These are phyloP conservation scores for Acrocephalus arundinaceus DNA, from an alignment of 2,113 vertebrate species.

Conservation along the genomic window DNA sequence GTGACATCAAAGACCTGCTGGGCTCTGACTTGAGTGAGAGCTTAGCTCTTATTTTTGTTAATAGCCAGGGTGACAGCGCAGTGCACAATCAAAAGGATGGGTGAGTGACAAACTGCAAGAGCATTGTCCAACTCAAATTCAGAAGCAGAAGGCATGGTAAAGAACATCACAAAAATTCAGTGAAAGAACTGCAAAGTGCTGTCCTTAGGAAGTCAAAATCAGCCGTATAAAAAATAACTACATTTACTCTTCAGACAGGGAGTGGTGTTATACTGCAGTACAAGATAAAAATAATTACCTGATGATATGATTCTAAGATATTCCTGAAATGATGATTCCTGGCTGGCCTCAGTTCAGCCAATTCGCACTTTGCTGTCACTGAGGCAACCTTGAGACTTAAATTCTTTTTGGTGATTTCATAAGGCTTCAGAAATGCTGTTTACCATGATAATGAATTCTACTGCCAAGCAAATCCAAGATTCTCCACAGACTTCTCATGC, in stretches of 20 bases:
- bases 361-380: background rate
- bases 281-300: background rate
- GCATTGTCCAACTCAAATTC: background rate
- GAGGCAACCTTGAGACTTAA: background rate
- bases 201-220: background rate
- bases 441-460: background rate
- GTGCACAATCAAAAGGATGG: background rate
- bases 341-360: background rate
- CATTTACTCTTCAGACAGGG: background rate
- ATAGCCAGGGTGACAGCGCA: background rate
- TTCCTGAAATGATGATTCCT: background rate
- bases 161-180: background rate
- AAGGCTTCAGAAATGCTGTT: background rate
- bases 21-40: background rate
- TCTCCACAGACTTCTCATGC: background rate
- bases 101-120: background rate
- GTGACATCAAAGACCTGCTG: background rate
- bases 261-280: background rate
- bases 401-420: background rate
- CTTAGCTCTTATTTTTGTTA: background rate
- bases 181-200: background rate
- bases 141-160: background rate
- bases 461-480: constrained; percentile 1
- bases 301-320: background rate
- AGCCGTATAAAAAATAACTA: background rate